Conservation (phyloP, 2,888 invertebrate species). For the Diploptera punctata region DNA sequence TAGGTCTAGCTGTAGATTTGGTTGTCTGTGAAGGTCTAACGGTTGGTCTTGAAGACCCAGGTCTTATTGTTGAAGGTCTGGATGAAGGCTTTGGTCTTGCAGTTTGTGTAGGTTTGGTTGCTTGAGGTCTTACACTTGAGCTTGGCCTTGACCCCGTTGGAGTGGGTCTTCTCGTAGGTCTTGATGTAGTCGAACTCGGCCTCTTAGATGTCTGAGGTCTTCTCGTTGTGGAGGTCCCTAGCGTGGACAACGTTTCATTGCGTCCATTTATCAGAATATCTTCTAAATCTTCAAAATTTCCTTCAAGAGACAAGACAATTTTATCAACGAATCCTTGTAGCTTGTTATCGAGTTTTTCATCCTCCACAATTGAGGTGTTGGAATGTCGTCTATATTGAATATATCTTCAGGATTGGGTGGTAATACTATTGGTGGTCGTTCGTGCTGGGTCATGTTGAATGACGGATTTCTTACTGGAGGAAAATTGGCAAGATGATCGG, state of each 20-base stretch:
- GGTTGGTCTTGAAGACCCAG: neutral
- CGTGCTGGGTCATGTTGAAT: slow-evolving; percentile 67
- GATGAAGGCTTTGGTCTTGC: neutral
- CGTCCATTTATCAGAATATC: slow-evolving; percentile 68
- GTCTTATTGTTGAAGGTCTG: neutral
- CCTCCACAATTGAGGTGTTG: slow-evolving; percentile 80
- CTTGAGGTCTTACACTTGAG: neutral
- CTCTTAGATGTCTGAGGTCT: slow-evolving; percentile 41
- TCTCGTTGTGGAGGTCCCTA: neutral
- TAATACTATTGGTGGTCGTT: slow-evolving; percentile 48
- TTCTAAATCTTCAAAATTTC: slow-evolving; percentile 80
- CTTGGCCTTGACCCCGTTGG: neutral
- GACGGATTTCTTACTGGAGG: slow-evolving; percentile 87
- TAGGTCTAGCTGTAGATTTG: neutral
- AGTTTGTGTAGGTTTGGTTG: neutral
- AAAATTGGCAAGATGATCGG: slow-evolving; percentile 76
- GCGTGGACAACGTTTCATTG: neutral
- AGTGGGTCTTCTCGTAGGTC: neutral
- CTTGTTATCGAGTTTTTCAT: slow-evolving; percentile 77
- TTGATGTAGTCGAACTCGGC: slow-evolving; percentile 50
- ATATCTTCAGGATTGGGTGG: slow-evolving; percentile 60
- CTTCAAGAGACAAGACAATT: slow-evolving; percentile 82
- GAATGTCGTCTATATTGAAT: slow-evolving; percentile 61
- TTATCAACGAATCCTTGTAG: slow-evolving; percentile 84
- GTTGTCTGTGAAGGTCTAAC: neutral